phyloP scores from a whole-genome alignment of 1,140 invertebrate species.

The Euglossa dilemma region DNA sequence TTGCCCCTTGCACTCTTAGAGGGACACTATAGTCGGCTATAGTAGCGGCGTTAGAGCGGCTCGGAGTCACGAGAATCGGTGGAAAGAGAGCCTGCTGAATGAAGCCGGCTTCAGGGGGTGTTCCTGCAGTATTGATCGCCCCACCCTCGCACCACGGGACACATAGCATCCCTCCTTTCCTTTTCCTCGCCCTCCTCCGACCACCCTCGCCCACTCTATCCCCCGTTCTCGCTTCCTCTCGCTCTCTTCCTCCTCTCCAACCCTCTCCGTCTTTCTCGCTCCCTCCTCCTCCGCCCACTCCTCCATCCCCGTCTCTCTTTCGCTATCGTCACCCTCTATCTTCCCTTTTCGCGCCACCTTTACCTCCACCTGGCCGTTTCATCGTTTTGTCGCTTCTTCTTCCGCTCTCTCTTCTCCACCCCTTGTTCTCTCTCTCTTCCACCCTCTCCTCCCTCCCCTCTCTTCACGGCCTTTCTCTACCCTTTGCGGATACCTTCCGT shows the following conservation, averaged over 20 bases:
- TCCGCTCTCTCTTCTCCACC: not conserved
- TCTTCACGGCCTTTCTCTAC: not conserved
- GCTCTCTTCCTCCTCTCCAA: not conserved
- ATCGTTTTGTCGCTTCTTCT: not conserved
- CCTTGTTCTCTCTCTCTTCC: no score
- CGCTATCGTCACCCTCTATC: not conserved
- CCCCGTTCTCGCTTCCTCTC: not conserved
- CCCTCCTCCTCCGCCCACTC: not conserved
- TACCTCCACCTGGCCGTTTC: not conserved
- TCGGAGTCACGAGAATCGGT: conserved; percentile 35
- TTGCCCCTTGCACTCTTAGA: conserved; percentile 14
- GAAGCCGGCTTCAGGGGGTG: conserved; percentile 73
- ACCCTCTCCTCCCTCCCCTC: no score
- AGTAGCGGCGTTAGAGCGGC: conserved; percentile 36
- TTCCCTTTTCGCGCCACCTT: not conserved
- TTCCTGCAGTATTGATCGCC: conserved; percentile 77
- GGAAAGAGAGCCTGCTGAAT: conserved; percentile 68
- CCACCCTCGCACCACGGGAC: conserved; percentile 68
- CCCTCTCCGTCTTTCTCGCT: not conserved
- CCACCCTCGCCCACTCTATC: conserved; percentile 8
- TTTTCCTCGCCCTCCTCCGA: not conserved
- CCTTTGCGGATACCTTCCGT: not conserved
- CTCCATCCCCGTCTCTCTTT: not conserved
- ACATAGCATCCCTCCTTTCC: conserved; percentile 43
- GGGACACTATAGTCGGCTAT: conserved; percentile 42